Conservation (phyloP, 2,888 invertebrate genomes). For the Drosophila subquinaria region DNA sequence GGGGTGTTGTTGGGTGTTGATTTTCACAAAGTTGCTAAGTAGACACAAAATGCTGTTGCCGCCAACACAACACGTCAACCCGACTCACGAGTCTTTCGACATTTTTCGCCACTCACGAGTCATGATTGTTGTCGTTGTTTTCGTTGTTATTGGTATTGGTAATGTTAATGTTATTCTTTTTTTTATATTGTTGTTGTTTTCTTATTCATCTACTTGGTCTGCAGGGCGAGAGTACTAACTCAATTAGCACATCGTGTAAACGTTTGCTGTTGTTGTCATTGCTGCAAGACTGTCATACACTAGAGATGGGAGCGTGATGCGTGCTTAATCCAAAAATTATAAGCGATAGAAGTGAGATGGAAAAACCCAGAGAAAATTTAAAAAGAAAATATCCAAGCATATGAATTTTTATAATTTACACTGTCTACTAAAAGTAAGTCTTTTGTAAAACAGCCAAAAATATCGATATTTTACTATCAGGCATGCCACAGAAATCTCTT, state of each 20-base stretch:
- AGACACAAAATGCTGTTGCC: constrained; percentile 65
- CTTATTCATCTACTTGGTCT: constrained; percentile 30
- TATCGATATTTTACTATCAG: no score
- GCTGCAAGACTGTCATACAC: constrained; percentile 18
- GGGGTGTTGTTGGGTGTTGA: constrained; percentile 49
- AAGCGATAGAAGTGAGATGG: not conserved
- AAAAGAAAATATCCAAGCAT: no score
- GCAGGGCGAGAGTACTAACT: constrained; percentile 65
- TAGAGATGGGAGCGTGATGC: constrained; percentile 46
- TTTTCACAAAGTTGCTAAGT: constrained; percentile 74
- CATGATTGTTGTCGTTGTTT: constrained; percentile 23
- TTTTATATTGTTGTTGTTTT: constrained; percentile 5
- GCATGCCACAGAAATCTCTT: no score
- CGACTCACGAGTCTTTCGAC: constrained; percentile 40
- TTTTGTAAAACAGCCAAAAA: no score
- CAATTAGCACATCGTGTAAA: constrained; percentile 74
- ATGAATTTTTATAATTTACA: no score
- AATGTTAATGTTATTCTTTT: not conserved
- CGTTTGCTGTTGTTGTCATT: constrained; percentile 31
- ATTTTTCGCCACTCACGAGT: constrained; percentile 57
- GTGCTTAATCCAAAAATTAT: not conserved
- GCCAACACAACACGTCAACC: constrained; percentile 1
- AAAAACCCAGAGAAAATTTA: not conserved
- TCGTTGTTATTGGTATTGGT: constrained; percentile 8
- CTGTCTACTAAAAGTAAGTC: no score